Evolutionary conservation across 1,140 invertebrate genomes (phyloP).

Genomic region (Amyelois transitella): DNA sequence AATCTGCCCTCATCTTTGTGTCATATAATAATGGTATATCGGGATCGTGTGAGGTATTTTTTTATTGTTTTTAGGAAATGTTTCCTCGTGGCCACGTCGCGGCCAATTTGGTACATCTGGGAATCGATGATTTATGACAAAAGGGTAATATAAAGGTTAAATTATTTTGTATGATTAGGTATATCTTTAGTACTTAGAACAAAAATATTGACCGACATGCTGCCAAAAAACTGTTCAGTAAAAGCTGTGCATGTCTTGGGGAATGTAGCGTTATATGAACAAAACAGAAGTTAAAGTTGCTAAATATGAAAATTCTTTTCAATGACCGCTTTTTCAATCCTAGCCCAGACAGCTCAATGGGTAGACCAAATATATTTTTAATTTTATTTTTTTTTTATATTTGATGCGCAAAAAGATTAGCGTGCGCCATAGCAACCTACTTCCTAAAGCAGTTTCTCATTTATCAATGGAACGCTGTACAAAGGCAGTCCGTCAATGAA

Average conservation of each 20-base stretch:
- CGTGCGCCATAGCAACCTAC: neutral
- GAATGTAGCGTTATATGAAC: too few species aligned
- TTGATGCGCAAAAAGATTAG: neutral
- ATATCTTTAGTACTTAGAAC: too few species aligned
- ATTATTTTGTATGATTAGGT: slow-evolving; percentile 7
- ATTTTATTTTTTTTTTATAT: too few species aligned
- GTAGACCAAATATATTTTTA: too few species aligned
- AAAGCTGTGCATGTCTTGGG: too few species aligned
- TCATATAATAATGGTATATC: slow-evolving; percentile 67
- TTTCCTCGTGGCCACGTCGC: slow-evolving; percentile 40
- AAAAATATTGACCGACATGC: too few species aligned
- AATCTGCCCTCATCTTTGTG: slow-evolving; percentile 62
- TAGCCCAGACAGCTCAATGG: too few species aligned
- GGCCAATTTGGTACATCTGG: slow-evolving; percentile 57
- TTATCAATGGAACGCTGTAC: neutral
- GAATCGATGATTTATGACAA: slow-evolving; percentile 51
- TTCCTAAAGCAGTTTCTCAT: neutral
- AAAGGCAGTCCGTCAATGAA: neutral
- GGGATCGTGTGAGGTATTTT: slow-evolving; percentile 70
- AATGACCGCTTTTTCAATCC: too few species aligned
- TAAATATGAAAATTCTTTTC: too few species aligned
- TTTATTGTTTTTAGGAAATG: slow-evolving; percentile 55
- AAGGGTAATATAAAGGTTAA: slow-evolving; percentile 39
- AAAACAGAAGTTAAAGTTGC: too few species aligned
- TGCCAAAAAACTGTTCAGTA: too few species aligned